Percentiles rank a stretch among this genome's conserved stretches.
Evolutionary conservation across 1,140 invertebrate species (phyloP).

Genomic region (Meloidogyne hapla): DNA sequence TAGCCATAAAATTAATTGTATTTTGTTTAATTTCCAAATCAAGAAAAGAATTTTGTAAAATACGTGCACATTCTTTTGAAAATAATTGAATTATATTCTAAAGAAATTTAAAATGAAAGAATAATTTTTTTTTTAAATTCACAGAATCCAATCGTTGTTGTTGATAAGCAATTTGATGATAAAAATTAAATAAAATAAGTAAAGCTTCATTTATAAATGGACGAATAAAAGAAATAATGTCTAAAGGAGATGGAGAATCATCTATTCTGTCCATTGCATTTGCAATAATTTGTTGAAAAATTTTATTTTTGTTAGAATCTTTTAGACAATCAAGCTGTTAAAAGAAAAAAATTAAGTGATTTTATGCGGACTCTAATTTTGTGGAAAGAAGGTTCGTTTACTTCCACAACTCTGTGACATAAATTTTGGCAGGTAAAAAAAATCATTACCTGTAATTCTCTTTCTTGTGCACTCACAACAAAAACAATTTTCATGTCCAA

Average conservation of each 20-base stretch:
- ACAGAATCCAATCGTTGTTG: constrained; percentile 18
- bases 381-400: neutral
- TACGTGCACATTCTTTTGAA: constrained; percentile 37
- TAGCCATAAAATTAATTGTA: constrained; percentile 51
- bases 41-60: constrained; percentile 34
- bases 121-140: neutral
- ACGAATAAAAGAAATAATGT: constrained; percentile 6
- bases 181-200: constrained; percentile 54
- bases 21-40: constrained; percentile 47
- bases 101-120: constrained; percentile 19
- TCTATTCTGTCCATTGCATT: neutral
- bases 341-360: neutral
- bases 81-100: constrained; percentile 36
- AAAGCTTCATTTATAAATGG: constrained; percentile 40
- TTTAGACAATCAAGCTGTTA: neutral
- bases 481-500: constrained; percentile 51
- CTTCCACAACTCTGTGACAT: too few relatives aligned
- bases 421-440: too few relatives aligned
- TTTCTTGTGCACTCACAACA: constrained; percentile 38
- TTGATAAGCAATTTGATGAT: constrained; percentile 42
- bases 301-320: neutral
- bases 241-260: neutral
- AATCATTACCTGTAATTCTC: constrained; percentile 28
- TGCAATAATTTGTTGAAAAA: neutral
- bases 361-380: neutral